phyloP scores from a whole-genome alignment of 2,797 vertebrate species.

The Melanotaenia boesemani region DNA sequence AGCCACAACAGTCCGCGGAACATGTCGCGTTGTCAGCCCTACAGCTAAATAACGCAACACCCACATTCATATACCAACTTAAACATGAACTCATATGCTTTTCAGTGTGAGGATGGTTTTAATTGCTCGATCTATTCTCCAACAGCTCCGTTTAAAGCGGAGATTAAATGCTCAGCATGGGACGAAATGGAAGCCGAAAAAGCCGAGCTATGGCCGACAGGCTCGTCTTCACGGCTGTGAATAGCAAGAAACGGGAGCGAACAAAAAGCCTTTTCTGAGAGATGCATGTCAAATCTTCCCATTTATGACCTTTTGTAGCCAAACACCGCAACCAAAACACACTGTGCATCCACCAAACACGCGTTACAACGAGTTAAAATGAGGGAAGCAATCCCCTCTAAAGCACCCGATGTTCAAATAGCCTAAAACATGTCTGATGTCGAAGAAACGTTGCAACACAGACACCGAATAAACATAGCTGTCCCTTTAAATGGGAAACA shows the following conservation, averaged over 20 bases:
- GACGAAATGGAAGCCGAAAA: slow-evolving; percentile 77
- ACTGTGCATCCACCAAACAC: neutral
- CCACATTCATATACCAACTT: neutral
- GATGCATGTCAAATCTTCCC: slow-evolving; percentile 53
- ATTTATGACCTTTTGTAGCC: slow-evolving; percentile 34
- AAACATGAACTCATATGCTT: neutral
- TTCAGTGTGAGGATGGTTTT: neutral
- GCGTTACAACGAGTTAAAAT: slow-evolving; percentile 33
- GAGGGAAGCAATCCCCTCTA: slow-evolving; percentile 14
- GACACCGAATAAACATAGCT: slow-evolving; percentile 67
- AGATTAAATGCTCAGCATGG: slow-evolving; percentile 67
- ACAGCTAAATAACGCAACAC: neutral
- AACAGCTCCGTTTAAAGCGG: slow-evolving; percentile 33
- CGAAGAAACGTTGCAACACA: slow-evolving; percentile 71
- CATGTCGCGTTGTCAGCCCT: slow-evolving; percentile 44
- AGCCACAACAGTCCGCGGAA: slow-evolving; percentile 72
- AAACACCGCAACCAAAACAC: slow-evolving; percentile 6
- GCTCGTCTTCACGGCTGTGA: slow-evolving; percentile 74
- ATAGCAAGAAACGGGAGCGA: slow-evolving; percentile 65
- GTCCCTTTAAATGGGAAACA: slow-evolving; percentile 62
- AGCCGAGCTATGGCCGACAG: slow-evolving; percentile 79
- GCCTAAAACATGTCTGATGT: slow-evolving; percentile 82
- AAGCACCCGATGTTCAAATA: slow-evolving; percentile 73
- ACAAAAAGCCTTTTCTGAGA: slow-evolving; percentile 76
- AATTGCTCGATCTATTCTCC: slow-evolving; percentile 1